Percentiles rank a stretch among this genome's conserved stretches.
Conservation (phyloP, 2,797 vertebrate genomes). For the Anomalospiza imberbis region DNA sequence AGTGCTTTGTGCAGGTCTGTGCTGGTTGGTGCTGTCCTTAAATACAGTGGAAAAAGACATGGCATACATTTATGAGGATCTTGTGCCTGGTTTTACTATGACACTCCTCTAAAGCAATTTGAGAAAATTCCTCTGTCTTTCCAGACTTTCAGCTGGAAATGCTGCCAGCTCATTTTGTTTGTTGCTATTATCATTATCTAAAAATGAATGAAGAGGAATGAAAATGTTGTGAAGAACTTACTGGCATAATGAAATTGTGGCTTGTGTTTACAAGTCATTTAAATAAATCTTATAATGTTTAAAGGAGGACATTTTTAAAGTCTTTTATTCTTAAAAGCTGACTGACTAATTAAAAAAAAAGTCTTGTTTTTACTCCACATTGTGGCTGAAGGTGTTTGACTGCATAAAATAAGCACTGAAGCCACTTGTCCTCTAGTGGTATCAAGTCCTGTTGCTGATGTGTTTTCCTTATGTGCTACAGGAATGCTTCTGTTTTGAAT, state of each 20-base stretch:
- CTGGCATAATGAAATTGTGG: background rate
- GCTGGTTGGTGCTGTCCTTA: background rate
- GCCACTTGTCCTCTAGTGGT: background rate
- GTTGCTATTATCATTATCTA: background rate
- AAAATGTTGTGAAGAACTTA: background rate
- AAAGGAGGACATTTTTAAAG: background rate
- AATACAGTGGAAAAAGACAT: background rate
- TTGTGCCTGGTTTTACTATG: background rate
- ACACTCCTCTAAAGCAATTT: background rate
- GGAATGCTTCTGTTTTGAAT: background rate
- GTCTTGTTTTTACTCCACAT: fast-evolving
- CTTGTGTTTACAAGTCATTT: background rate
- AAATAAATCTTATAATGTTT: background rate
- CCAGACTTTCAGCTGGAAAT: background rate
- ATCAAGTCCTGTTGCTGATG: background rate
- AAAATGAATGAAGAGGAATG: background rate
- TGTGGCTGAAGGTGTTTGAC: background rate
- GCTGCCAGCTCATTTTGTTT: background rate
- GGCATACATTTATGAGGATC: background rate
- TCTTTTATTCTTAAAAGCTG: background rate
- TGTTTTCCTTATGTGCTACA: background rate
- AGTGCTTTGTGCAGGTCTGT: background rate
- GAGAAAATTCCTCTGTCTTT: background rate
- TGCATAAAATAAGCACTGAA: background rate
- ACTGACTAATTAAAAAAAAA: background rate